Conservation (phyloP, 2,888 invertebrate species). For the Cantharis lateralis region DNA sequence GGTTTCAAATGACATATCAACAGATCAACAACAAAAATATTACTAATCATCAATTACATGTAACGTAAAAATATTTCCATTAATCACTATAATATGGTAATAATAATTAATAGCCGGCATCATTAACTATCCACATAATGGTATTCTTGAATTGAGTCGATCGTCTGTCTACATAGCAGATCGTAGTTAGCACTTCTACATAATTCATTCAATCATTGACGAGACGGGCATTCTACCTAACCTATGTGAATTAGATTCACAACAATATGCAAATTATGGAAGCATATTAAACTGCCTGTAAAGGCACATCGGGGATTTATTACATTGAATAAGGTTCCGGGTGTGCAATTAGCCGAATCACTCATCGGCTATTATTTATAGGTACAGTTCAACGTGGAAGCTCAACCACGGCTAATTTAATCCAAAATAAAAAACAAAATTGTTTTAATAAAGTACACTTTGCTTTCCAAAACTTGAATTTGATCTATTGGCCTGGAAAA, state of each 20-base stretch:
- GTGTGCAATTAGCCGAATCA: neutral
- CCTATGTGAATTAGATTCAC: neutral
- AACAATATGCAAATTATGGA: neutral
- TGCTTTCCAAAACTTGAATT: neutral
- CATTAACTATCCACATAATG: neutral
- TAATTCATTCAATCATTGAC: neutral
- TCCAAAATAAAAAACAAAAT: too few species aligned
- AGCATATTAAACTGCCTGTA: neutral
- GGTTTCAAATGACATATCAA: neutral
- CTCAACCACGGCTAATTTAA: neutral
- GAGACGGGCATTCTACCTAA: neutral
- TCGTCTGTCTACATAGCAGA: neutral
- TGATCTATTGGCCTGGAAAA: neutral
- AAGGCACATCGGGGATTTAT: neutral
- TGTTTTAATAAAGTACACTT: neutral
- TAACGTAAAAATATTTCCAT: too few species aligned
- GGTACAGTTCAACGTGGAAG: neutral
- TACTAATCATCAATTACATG: too few species aligned
- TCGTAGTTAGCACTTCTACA: neutral
- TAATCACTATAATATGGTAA: neutral
- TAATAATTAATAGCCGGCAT: neutral
- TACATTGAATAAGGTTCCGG: neutral
- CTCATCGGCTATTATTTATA: neutral
- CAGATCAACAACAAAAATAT: too few species aligned
- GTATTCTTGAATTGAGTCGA: neutral